phyloP scores from a whole-genome alignment of 1,140 invertebrate genomes.

The Hyles euphorbiae region DNA sequence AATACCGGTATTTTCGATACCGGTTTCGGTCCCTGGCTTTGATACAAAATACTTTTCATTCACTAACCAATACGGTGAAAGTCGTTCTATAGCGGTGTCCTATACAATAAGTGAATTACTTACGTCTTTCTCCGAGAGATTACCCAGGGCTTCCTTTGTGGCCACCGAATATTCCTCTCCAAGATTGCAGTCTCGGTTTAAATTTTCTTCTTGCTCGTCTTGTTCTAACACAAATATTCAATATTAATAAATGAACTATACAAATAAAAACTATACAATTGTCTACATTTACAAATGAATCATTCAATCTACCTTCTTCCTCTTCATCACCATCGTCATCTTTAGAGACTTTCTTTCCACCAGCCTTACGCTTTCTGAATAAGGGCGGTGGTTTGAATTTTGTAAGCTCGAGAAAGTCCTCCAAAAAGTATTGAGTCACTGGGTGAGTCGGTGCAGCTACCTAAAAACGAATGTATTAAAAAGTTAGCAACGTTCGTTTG shows the following conservation, averaged over 20 bases:
- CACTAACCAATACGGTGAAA: too few species aligned
- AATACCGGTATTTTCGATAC: too few species aligned
- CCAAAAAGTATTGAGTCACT: constrained; percentile 91
- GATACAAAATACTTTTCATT: too few species aligned
- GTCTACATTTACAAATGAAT: too few species aligned
- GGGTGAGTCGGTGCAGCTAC: constrained; percentile 88
- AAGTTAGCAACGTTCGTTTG: background rate
- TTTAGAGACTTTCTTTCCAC: constrained; percentile 58
- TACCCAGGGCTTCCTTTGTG: constrained; percentile 83
- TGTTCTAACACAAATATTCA: constrained; percentile 29
- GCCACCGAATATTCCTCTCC: constrained; percentile 75
- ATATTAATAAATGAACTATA: too few species aligned
- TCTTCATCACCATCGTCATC: constrained; percentile 82
- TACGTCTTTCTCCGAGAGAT: constrained; percentile 87
- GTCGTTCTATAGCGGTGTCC: too few species aligned
- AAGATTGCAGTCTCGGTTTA: constrained; percentile 79
- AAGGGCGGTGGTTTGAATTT: constrained; percentile 86
- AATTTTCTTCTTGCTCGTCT: constrained; percentile 84
- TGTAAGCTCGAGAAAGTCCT: constrained; percentile 81
- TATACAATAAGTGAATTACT: constrained; percentile 18
- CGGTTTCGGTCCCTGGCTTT: too few species aligned
- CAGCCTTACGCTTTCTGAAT: constrained; percentile 80
- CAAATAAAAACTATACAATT: too few species aligned
- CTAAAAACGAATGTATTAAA: constrained; percentile 21
- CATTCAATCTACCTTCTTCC: constrained; percentile 54